Conservation (phyloP, 2,797 vertebrate species). For the Chelmon rostratus region DNA sequence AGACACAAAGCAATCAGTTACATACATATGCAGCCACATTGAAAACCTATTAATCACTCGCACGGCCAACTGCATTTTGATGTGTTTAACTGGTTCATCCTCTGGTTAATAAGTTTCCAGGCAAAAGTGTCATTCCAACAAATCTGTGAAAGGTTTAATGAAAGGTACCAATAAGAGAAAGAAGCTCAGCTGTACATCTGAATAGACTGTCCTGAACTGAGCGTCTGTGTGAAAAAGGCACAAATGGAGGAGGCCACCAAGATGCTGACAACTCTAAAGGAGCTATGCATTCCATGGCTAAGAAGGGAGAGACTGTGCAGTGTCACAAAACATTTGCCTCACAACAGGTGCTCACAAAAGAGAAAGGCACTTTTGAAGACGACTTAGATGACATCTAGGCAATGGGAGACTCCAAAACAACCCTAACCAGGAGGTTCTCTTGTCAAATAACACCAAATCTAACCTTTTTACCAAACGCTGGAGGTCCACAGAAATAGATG, state of each 20-base stretch:
- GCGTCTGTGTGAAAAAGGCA: neutral
- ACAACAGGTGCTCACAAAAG: neutral
- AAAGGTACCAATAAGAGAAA: neutral
- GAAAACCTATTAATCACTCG: neutral
- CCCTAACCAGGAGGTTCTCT: neutral
- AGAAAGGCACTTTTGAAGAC: neutral
- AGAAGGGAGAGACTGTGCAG: neutral
- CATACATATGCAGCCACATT: neutral
- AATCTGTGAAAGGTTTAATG: neutral
- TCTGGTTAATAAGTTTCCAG: neutral
- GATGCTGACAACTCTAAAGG: neutral
- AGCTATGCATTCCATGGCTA: neutral
- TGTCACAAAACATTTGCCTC: neutral
- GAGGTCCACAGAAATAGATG: neutral
- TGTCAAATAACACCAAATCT: neutral
- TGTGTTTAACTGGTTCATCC: neutral
- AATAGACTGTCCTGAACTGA: constrained; percentile 12
- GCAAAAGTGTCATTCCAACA: neutral
- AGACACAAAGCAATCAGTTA: neutral
- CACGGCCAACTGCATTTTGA: neutral
- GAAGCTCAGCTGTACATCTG: neutral
- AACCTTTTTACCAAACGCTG: neutral
- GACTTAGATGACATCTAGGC: neutral
- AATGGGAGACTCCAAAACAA: neutral
- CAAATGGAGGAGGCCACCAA: neutral